Evolutionary conservation across 2,888 invertebrate genomes (phyloP).

Genomic region (Scaptomyza tumidula): DNA sequence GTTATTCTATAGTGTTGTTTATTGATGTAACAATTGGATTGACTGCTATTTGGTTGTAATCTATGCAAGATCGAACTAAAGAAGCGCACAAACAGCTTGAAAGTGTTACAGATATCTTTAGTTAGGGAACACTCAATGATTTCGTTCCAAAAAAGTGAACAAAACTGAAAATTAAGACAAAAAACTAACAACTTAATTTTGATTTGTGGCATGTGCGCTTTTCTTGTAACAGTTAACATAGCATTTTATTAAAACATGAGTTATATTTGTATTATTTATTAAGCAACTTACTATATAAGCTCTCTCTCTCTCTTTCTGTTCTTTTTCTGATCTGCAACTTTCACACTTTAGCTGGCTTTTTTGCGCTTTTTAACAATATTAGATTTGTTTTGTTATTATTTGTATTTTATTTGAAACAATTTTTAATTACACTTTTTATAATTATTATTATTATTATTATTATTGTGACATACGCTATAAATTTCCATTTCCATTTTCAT

Average conservation of each 20-base stretch:
- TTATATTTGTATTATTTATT: conserved; percentile 48
- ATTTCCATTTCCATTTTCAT: conserved; percentile 25
- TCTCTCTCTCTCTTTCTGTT: conserved; percentile 63
- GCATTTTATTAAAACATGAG: conserved; percentile 26
- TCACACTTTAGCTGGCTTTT: conserved; percentile 30
- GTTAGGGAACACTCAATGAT: neutral
- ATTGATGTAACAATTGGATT: conserved; percentile 71
- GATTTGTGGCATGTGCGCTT: conserved; percentile 27
- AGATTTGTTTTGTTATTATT: conserved; percentile 26
- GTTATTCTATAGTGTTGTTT: conserved; percentile 53
- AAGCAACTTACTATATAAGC: conserved; percentile 82
- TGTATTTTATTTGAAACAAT: conserved; percentile 60
- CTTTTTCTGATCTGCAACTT: conserved; percentile 9
- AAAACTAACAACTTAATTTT: neutral
- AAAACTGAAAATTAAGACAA: conserved; percentile 2
- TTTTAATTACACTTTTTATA: conserved; percentile 56
- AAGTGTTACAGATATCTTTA: neutral
- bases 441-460: conserved; percentile 29
- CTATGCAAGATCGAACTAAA: conserved; percentile 12
- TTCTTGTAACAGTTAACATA: conserved; percentile 26
- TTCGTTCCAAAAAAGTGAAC: neutral
- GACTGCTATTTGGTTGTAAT: conserved; percentile 11
- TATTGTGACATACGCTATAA: conserved; percentile 46
- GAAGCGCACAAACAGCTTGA: conserved; percentile 30
- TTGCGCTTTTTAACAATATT: conserved; percentile 57